Evolutionary conservation across 2,888 invertebrate species (phyloP).

Genomic region (Chrysolina haemoptera): DNA sequence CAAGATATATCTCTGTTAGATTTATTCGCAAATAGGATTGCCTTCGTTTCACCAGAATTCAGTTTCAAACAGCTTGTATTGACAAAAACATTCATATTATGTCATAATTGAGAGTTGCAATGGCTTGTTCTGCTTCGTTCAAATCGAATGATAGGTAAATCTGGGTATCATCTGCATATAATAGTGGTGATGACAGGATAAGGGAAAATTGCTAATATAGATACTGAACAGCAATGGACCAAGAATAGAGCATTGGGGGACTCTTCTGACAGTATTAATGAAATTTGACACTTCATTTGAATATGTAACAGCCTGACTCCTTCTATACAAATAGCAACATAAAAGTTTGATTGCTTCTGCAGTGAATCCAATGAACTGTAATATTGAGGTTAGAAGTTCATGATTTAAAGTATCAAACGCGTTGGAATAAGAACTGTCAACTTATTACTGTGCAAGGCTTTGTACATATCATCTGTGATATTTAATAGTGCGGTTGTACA

Average conservation of each 20-base stretch:
- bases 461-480: too few relatives aligned
- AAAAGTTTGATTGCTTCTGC: too few relatives aligned
- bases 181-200: neutral
- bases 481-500: too few relatives aligned
- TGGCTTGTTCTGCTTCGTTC: neutral
- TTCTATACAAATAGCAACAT: too few relatives aligned
- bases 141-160: neutral
- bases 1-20: neutral
- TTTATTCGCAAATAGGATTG: neutral
- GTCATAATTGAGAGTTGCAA: neutral
- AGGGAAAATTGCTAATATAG: neutral
- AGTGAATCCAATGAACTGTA: too few relatives aligned
- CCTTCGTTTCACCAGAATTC: neutral
- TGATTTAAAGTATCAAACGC: too few relatives aligned
- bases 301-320: neutral
- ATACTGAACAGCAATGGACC: neutral
- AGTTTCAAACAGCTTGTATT: neutral
- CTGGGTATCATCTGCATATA: too few relatives aligned
- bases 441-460: too few relatives aligned
- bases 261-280: neutral
- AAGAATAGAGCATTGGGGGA: neutral
- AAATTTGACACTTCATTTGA: neutral
- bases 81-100: neutral
- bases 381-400: too few relatives aligned
- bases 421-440: too few relatives aligned